Conservation (phyloP, 30 jellyfish, hydroid and myxozoan genomes). For the Hydractinia symbiolongicarpus region DNA sequence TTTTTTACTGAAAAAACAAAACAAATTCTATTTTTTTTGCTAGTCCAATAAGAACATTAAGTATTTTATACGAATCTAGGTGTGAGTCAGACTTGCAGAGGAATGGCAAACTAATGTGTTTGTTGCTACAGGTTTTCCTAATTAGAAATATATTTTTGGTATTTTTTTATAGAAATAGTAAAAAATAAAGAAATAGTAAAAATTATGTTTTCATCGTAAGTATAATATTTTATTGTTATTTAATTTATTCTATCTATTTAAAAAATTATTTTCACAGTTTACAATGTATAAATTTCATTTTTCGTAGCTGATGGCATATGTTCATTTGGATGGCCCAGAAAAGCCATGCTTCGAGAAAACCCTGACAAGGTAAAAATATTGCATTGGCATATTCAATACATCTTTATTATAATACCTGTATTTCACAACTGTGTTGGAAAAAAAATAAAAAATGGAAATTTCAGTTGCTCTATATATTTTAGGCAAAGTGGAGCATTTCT, state of each 20-base stretch:
- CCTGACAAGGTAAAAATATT: not conserved
- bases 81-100: no score
- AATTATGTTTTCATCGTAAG: not conserved
- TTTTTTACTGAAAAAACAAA: no score
- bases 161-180: not conserved
- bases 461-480: no score
- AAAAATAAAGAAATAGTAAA: not conserved
- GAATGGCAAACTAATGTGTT: no score
- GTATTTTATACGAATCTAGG: no score
- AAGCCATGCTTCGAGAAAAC: conserved; percentile 7
- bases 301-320: not conserved
- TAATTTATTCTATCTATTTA: not conserved
- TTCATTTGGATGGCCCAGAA: not conserved
- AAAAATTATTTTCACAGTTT: not conserved
- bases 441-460: no score
- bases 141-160: not conserved
- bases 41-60: no score
- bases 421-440: no score
- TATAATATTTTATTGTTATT: not conserved
- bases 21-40: no score
- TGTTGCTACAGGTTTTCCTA: not conserved
- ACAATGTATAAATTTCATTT: not conserved
- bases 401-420: not conserved
- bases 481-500: no score
- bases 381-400: not conserved